phyloP scores from a whole-genome alignment of 2,888 invertebrate genomes.

The Drosophila mettleri region DNA sequence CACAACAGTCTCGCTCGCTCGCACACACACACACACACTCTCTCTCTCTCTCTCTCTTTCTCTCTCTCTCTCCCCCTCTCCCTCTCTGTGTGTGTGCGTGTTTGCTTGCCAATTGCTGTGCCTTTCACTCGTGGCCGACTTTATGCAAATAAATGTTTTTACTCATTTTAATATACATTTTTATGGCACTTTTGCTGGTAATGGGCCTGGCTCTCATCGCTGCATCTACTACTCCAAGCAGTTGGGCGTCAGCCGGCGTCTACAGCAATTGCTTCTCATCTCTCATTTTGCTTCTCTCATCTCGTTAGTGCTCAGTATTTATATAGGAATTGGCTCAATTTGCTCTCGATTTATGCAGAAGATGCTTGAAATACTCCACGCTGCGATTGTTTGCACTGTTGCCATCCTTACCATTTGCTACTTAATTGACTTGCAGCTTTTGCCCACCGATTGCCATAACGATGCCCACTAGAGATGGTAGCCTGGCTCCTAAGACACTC shows the following conservation, averaged over 20 bases:
- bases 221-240: conserved; percentile 35
- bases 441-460: conserved; percentile 54
- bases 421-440: conserved; percentile 81
- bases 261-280: conserved; percentile 19
- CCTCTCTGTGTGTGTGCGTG: neutral
- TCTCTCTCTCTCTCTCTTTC: neutral
- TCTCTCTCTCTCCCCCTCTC: too few species aligned
- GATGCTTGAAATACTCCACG: conserved; percentile 64
- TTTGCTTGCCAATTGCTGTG: conserved; percentile 56
- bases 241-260: conserved; percentile 9
- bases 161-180: conserved; percentile 81
- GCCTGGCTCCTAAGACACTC: conserved; percentile 3
- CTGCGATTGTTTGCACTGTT: conserved; percentile 74
- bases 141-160: conserved; percentile 81
- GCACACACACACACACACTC: too few species aligned
- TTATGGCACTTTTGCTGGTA: conserved; percentile 76
- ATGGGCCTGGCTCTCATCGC: conserved; percentile 59
- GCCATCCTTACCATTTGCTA: conserved; percentile 76
- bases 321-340: conserved; percentile 80
- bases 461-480: conserved; percentile 33
- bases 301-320: conserved; percentile 75
- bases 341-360: conserved; percentile 78
- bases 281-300: conserved; percentile 48
- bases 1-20: conserved; percentile 19
- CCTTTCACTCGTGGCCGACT: conserved; percentile 60